These are phyloP conservation scores for Rhinolophus sinicus DNA, from an alignment of 2,113 vertebrate genomes.

Conservation along the genomic window DNA sequence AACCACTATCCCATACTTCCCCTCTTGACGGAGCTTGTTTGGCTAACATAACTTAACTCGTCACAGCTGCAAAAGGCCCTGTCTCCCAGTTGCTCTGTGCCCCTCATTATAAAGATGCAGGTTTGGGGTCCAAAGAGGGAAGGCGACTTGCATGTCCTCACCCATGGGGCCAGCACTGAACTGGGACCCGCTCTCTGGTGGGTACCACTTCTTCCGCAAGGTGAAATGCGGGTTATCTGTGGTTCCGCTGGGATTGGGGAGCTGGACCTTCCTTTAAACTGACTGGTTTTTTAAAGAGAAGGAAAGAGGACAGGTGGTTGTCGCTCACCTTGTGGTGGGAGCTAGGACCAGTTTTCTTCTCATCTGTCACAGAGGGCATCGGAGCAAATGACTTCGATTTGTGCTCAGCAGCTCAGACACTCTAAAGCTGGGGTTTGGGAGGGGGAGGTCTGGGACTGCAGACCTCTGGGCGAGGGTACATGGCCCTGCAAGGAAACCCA, in stretches of 20 bases:
- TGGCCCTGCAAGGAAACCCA: background rate
- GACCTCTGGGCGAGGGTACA: background rate
- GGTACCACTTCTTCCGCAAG: background rate
- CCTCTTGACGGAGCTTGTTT: background rate
- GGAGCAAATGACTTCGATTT: background rate
- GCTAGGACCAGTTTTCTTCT: background rate
- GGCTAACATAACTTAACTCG: background rate
- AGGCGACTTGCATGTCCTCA: background rate
- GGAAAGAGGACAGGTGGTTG: too few species aligned
- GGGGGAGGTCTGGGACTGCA: background rate
- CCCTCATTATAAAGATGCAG: background rate
- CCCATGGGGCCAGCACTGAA: background rate
- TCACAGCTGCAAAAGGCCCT: background rate
- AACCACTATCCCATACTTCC: fast-evolving
- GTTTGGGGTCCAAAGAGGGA: background rate
- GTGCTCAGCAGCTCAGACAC: fast-evolving
- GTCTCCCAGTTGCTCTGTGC: background rate
- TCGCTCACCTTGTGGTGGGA: background rate
- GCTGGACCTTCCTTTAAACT: background rate
- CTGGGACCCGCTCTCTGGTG: background rate
- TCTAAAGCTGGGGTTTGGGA: background rate
- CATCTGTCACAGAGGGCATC: background rate
- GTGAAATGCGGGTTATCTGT: too few species aligned
- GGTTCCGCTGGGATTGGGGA: background rate
- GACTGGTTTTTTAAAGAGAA: background rate